These are phyloP conservation scores for Coenonympha glycerion DNA, from an alignment of 2,888 invertebrate genomes.

Conservation along the genomic window DNA sequence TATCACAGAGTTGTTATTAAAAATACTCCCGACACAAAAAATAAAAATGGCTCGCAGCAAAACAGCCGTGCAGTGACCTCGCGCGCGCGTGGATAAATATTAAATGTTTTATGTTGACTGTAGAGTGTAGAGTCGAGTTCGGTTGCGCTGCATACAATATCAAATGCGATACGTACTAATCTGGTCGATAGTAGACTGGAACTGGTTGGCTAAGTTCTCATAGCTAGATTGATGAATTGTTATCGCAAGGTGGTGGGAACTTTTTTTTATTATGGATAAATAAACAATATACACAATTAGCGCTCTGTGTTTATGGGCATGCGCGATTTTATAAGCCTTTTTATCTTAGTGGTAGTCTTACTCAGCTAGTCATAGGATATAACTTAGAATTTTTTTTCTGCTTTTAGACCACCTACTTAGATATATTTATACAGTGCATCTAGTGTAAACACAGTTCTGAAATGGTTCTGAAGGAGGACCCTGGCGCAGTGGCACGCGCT, in stretches of 20 bases:
- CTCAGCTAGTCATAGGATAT: too few species aligned
- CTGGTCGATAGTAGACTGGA: constrained; percentile 2
- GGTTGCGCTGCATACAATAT: neutral
- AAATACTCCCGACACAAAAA: too few species aligned
- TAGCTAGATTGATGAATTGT: neutral
- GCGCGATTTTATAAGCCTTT: constrained; percentile 7
- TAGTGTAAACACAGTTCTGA: too few species aligned
- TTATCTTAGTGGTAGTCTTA: neutral
- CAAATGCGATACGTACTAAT: too few species aligned
- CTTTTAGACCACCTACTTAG: too few species aligned
- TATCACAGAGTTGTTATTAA: too few species aligned
- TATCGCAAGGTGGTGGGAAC: neutral
- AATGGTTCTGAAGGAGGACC: too few species aligned
- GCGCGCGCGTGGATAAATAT: constrained; percentile 15
- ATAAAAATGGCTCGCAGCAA: constrained; percentile 2
- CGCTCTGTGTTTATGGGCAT: constrained; percentile 11
- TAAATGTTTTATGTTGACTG: constrained; percentile 8
- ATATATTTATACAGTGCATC: too few species aligned
- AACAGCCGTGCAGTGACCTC: constrained; percentile 13
- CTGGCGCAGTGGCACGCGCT: too few species aligned
- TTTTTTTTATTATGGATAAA: neutral
- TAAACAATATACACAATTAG: constrained; percentile 6
- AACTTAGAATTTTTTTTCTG: too few species aligned
- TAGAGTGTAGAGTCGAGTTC: neutral
- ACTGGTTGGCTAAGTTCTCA: neutral